Conservation (phyloP, 2,888 invertebrate genomes). For the Leptinotarsa peninsularis region DNA sequence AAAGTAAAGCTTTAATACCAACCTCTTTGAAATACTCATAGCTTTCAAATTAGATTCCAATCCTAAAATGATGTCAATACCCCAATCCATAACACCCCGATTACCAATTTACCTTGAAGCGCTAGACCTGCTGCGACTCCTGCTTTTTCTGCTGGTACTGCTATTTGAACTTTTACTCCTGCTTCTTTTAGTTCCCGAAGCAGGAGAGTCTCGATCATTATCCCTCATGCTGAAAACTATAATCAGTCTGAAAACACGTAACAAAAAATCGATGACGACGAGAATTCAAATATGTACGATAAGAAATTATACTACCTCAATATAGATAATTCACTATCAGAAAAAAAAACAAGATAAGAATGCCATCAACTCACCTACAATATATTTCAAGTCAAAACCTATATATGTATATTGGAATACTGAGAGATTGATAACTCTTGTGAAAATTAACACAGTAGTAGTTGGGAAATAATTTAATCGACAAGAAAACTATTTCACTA, state of each 20-base stretch:
- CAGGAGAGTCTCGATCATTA: constrained; percentile 57
- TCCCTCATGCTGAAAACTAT: constrained; percentile 53
- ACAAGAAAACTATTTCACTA: neutral
- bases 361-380: neutral
- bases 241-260: neutral
- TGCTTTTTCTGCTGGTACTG: constrained; percentile 54
- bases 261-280: neutral
- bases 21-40: constrained; percentile 6
- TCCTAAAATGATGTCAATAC: constrained; percentile 17
- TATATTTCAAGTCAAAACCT: neutral
- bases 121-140: constrained; percentile 51
- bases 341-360: neutral
- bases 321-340: constrained; percentile 3
- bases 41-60: constrained; percentile 14
- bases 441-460: neutral
- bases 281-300: neutral
- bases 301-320: neutral
- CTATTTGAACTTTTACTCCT: constrained; percentile 61
- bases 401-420: neutral
- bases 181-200: constrained; percentile 53
- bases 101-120: constrained; percentile 42
- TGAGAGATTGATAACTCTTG: neutral
- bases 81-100: constrained; percentile 6
- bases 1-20: constrained; percentile 4
- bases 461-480: no score